Evolutionary conservation across 2,888 invertebrate species (phyloP).

Genomic region (Alloscopus bannaensis): DNA sequence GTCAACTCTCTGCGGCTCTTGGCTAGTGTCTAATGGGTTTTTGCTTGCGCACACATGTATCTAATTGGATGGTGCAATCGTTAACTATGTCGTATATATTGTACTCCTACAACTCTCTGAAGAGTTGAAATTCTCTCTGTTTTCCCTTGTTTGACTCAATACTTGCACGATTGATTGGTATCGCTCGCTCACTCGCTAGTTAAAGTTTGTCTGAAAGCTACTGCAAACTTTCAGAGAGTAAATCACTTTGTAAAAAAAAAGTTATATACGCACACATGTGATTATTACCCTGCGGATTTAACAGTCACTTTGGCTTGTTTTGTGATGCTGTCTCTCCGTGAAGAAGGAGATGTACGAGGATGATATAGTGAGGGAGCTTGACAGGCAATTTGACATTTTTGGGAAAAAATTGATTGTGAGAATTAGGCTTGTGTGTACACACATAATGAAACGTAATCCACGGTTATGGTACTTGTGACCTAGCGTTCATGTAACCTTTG

Average conservation of each 20-base stretch:
- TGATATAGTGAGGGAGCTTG: too few relatives aligned
- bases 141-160: slow-evolving; percentile 26
- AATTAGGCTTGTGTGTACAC: slow-evolving; percentile 15
- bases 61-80: slow-evolving; percentile 50
- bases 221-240: too few relatives aligned
- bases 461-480: slow-evolving; percentile 32
- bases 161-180: slow-evolving; percentile 33
- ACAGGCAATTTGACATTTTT: slow-evolving; percentile 42
- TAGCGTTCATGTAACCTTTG: slow-evolving; percentile 26
- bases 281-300: too few relatives aligned
- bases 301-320: slow-evolving; percentile 10
- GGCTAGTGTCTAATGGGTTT: background rate
- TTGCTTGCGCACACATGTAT: slow-evolving; percentile 13
- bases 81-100: too few relatives aligned
- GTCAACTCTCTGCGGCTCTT: slow-evolving; percentile 10
- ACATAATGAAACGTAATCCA: slow-evolving; percentile 30
- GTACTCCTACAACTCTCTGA: slow-evolving; percentile 30
- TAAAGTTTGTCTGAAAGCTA: background rate
- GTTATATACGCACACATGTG: too few relatives aligned
- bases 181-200: slow-evolving; percentile 26
- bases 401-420: slow-evolving; percentile 44
- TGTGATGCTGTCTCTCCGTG: too few relatives aligned
- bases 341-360: too few relatives aligned
- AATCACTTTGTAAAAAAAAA: too few relatives aligned
- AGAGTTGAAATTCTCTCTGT: slow-evolving; percentile 21